Evolutionary conservation across 2,797 vertebrate genomes (phyloP).

Genomic region (Hapalemur alaotrensis): DNA sequence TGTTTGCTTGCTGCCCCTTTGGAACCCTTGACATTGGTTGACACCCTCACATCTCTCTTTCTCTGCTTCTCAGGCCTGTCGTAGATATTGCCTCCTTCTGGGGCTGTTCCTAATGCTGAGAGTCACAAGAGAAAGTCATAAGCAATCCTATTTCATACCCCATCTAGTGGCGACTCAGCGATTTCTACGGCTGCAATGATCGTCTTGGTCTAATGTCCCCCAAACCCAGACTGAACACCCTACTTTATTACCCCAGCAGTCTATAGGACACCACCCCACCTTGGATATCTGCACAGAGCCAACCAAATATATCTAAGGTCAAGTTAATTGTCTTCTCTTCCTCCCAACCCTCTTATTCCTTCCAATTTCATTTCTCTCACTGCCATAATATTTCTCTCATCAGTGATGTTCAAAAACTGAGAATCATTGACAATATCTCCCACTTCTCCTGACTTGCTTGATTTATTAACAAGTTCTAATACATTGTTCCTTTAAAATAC

Average conservation of each 20-base stretch:
- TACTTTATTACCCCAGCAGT: not conserved
- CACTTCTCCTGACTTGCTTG: not conserved
- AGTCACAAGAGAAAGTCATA: not conserved
- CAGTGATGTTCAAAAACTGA: not conserved
- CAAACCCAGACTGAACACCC: not conserved
- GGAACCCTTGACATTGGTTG: not conserved
- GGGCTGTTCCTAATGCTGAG: not conserved
- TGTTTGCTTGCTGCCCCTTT: not conserved
- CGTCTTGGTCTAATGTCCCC: not conserved
- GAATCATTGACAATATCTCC: not conserved
- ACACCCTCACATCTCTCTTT: not conserved
- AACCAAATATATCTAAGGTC: not conserved
- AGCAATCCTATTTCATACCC: not conserved
- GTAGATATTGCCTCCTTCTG: not conserved
- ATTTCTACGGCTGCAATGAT: not conserved
- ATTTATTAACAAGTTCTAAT: not conserved
- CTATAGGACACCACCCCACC: not conserved
- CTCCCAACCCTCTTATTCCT: not conserved
- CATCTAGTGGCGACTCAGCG: not conserved
- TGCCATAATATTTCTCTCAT: not conserved
- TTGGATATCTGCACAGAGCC: not conserved
- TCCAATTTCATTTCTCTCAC: not conserved
- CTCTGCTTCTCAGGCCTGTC: no score
- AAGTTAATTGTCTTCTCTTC: not conserved
- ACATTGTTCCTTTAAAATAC: not conserved